Conservation (phyloP, 35 echinoderm and acorn worm genomes). For the Heliocidaris tuberculata region DNA sequence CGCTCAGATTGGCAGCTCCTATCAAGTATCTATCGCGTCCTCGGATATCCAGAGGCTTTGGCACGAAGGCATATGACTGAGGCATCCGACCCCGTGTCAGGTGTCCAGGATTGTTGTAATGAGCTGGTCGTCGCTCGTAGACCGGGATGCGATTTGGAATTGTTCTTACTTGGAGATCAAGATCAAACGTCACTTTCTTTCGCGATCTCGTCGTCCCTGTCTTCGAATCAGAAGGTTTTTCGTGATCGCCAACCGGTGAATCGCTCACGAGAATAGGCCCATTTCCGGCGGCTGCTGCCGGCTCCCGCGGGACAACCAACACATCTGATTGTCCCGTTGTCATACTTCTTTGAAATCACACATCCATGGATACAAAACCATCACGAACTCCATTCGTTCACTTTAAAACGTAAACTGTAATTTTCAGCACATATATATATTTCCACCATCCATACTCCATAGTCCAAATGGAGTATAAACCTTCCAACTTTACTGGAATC, state of each 20-base stretch:
- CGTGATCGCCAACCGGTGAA: not conserved
- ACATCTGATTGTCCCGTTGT: conserved; percentile 24
- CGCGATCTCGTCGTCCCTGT: conserved; percentile 5
- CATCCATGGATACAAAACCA: not conserved
- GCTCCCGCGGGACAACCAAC: conserved; percentile 35
- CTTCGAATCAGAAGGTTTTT: not conserved
- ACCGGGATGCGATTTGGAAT: conserved; percentile 91
- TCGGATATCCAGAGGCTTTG: conserved; percentile 65
- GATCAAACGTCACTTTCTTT: conserved; percentile 93
- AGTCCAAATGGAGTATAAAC: not conserved
- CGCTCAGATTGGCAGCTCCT: conserved; percentile 61
- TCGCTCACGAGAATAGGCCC: not conserved
- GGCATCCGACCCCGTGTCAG: not conserved
- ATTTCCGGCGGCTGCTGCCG: not conserved
- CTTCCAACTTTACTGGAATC: not conserved
- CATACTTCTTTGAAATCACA: not conserved
- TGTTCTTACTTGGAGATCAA: conserved; percentile 81
- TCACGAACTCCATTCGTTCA: not conserved
- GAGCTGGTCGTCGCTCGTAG: conserved; percentile 84
- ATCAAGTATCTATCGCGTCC: conserved; percentile 64
- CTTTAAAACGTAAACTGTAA: not conserved
- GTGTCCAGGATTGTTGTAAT: conserved; percentile 36
- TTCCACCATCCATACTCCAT: not conserved
- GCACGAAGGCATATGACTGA: conserved; percentile 63
- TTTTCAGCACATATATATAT: not conserved